These are phyloP conservation scores for Ciconia nigra DNA, from an alignment of 2,797 vertebrate species.

Conservation along the genomic window DNA sequence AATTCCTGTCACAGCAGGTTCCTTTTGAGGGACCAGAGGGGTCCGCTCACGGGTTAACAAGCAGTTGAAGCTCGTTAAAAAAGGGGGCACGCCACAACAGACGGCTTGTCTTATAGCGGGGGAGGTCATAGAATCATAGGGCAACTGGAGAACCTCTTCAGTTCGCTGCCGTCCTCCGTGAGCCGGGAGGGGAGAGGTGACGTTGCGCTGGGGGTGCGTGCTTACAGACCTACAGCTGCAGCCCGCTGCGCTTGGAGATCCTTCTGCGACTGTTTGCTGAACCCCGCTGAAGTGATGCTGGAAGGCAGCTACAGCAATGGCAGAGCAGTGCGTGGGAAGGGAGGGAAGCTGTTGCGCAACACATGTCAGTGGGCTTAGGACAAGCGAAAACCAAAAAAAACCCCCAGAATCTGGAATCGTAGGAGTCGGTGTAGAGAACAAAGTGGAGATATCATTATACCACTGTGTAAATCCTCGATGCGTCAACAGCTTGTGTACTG, in stretches of 20 bases:
- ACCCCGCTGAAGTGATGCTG: accelerated
- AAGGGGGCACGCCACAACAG: too few relatives aligned
- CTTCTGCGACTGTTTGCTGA: accelerated
- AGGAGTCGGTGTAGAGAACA: neutral
- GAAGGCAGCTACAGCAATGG: accelerated
- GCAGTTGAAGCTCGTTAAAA: neutral
- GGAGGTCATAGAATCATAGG: neutral
- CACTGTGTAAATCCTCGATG: neutral
- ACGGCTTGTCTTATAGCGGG: neutral
- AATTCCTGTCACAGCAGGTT: neutral
- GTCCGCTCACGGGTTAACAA: neutral
- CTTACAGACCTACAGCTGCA: neutral
- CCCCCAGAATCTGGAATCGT: neutral
- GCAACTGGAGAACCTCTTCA: neutral
- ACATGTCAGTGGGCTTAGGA: neutral
- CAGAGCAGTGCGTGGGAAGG: neutral
- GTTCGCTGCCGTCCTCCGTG: neutral
- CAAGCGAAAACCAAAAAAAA: neutral
- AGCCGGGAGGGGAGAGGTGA: neutral
- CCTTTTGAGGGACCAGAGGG: neutral
- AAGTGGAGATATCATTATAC: accelerated
- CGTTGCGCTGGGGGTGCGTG: accelerated
- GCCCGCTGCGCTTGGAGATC: accelerated
- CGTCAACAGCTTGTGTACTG: accelerated
- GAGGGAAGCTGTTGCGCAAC: accelerated